phyloP scores from a whole-genome alignment of 2,113 vertebrate genomes.

The Ibidorhyncha struthersii region DNA sequence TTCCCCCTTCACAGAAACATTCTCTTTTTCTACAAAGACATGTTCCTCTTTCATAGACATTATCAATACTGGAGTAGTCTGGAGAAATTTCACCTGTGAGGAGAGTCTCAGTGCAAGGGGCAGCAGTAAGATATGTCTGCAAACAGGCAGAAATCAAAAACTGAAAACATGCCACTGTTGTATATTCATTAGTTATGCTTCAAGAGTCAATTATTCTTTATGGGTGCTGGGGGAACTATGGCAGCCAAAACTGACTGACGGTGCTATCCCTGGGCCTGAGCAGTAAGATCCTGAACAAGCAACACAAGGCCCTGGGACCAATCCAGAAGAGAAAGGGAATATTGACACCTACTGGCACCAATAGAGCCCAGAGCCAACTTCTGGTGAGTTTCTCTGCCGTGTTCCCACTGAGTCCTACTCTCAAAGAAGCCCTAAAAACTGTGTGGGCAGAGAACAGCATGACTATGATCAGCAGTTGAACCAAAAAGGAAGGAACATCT shows the following conservation, averaged over 20 bases:
- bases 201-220: not conserved
- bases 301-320: not conserved
- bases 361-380: not conserved
- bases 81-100: not conserved
- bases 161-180: not conserved
- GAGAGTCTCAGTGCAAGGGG: not conserved
- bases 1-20: not conserved
- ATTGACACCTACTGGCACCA: not conserved
- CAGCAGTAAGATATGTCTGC: not conserved
- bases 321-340: not conserved
- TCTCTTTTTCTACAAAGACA: not conserved
- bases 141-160: not conserved
- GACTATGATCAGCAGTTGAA: not conserved
- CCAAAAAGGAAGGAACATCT: not conserved
- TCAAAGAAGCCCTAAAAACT: not conserved
- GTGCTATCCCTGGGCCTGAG: not conserved
- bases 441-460: not conserved
- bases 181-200: not conserved
- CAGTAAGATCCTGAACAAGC: not conserved
- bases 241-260: not conserved
- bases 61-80: not conserved
- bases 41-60: not conserved
- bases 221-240: not conserved
- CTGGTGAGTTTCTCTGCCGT: not conserved
- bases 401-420: rapidly evolving